Conservation (phyloP, 2,888 invertebrate genomes). For the Chironomus tentans region DNA sequence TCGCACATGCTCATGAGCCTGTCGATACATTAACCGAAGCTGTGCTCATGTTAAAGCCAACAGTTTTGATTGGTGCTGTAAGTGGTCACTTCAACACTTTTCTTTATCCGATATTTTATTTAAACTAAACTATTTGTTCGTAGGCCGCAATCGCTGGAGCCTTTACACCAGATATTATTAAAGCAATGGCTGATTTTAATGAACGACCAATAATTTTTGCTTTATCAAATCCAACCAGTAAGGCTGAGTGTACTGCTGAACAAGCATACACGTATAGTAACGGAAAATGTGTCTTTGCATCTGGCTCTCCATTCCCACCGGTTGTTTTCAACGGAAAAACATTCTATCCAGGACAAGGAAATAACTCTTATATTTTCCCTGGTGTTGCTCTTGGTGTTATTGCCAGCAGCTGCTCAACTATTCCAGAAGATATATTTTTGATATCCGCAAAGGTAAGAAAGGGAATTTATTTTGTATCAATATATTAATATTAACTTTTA, state of each 20-base stretch:
- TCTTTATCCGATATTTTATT: too few relatives aligned
- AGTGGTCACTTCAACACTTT: too few relatives aligned
- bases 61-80: constrained; percentile 84
- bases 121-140: too few relatives aligned
- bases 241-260: constrained; percentile 99
- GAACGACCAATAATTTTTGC: constrained; percentile 91
- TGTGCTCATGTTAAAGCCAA: constrained; percentile 71
- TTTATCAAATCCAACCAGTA: constrained; percentile 94
- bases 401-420: constrained; percentile 77
- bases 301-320: constrained; percentile 91
- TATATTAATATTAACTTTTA: neutral
- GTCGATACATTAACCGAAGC: constrained; percentile 72
- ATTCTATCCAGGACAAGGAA: constrained; percentile 90
- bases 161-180: constrained; percentile 81
- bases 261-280: constrained; percentile 82
- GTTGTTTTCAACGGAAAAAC: constrained; percentile 71
- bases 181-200: constrained; percentile 76
- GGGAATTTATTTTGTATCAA: neutral
- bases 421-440: constrained; percentile 87
- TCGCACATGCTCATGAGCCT: constrained; percentile 69
- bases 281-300: constrained; percentile 87
- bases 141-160: constrained; percentile 77
- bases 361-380: constrained; percentile 96
- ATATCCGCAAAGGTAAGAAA: constrained; percentile 69
- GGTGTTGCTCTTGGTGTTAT: constrained; percentile 88